A percentile compares a stretch with the other conserved stretches of the same genome.
These are phyloP conservation scores for Acrocephalus scirpaceus DNA, from an alignment of 2,797 vertebrate species.

Conservation along the genomic window DNA sequence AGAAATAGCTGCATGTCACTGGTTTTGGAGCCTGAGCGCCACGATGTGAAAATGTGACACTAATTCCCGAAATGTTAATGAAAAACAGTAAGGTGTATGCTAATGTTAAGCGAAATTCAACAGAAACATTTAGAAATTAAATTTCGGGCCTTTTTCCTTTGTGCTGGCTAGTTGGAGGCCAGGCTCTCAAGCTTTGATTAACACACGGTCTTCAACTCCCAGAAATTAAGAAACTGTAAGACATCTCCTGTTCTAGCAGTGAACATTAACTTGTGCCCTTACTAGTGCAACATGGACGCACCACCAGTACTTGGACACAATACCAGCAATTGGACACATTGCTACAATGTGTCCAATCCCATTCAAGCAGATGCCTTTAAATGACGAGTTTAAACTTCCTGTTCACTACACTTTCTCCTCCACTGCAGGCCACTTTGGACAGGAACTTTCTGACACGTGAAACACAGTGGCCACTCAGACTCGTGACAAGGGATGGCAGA, in stretches of 20 bases:
- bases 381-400: background rate
- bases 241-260: background rate
- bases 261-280: background rate
- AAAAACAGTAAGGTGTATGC: background rate
- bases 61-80: background rate
- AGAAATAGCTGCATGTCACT: background rate
- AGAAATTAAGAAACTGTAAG: background rate
- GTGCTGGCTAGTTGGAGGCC: background rate
- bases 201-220: background rate
- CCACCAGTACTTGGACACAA: background rate
- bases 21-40: background rate
- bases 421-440: background rate
- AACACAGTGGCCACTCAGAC: background rate
- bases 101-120: background rate
- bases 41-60: background rate
- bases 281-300: background rate
- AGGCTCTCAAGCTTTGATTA: background rate
- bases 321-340: no score
- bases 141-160: background rate
- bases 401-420: background rate
- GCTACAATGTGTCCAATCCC: background rate
- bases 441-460: background rate
- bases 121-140: background rate
- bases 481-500: background rate
- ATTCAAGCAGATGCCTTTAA: background rate